Evolutionary conservation across 53 echinoderm and acorn worm species (phyloP).

Genomic region (Actinopyga echinites): DNA sequence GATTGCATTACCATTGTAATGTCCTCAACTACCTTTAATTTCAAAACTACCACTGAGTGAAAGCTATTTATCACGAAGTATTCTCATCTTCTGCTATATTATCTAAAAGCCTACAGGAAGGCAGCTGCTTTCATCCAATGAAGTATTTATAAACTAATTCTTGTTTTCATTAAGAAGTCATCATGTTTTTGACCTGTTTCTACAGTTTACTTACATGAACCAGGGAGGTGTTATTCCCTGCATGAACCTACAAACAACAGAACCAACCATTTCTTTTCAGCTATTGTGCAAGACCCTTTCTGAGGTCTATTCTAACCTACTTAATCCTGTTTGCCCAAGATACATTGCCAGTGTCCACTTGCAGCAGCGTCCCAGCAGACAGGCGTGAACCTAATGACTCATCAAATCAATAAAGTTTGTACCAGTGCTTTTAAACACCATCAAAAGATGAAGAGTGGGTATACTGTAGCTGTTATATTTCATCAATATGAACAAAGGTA

Average conservation of each 20-base stretch:
- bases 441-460: neutral
- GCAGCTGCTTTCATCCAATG: no score
- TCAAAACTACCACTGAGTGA: no score
- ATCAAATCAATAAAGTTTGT: conserved; percentile 16
- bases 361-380: neutral
- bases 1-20: no score
- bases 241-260: conserved; percentile 3
- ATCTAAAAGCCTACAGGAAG: no score
- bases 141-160: no score
- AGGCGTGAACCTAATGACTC: conserved; percentile 10
- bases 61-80: no score
- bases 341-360: neutral
- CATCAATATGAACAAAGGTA: conserved; percentile 23
- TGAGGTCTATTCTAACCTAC: neutral
- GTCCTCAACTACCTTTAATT: no score
- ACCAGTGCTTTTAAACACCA: neutral
- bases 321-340: conserved; percentile 25
- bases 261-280: neutral
- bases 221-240: neutral
- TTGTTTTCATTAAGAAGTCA: no score
- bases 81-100: no score
- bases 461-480: neutral
- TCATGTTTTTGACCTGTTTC: no score
- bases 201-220: no score
- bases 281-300: neutral